Evolutionary conservation across 1,140 invertebrate genomes (phyloP).

Genomic region (Telenomus remus): DNA sequence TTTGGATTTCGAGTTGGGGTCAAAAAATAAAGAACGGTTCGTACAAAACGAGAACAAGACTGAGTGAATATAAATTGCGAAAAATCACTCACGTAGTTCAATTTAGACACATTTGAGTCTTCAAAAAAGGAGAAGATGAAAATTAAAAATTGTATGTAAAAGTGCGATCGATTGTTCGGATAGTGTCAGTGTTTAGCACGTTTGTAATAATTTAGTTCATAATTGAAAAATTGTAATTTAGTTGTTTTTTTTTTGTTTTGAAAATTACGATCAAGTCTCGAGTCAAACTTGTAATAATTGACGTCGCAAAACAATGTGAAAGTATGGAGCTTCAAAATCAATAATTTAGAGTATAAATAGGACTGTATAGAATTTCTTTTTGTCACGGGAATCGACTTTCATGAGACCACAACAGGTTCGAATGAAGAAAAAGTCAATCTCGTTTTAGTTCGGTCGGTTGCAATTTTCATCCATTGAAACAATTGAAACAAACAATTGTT

Average conservation of each 20-base stretch:
- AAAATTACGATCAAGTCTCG: constrained; percentile 15
- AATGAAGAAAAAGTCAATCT: no score
- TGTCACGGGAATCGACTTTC: no score
- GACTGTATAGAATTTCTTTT: no score
- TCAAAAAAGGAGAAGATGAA: no score
- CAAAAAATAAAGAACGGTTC: no score
- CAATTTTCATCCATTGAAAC: no score
- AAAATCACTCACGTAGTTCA: constrained; percentile 12
- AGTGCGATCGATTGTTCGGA: constrained; percentile 10
- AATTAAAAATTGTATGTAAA: constrained; percentile 25
- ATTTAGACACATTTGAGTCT: constrained; percentile 6
- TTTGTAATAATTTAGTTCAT: constrained; percentile 14
- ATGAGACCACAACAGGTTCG: no score
- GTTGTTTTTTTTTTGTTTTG: no score
- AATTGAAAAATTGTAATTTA: no score
- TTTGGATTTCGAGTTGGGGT: no score
- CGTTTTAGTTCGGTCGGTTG: no score
- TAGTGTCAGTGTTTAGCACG: neutral
- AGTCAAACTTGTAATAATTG: constrained; percentile 27
- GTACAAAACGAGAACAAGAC: constrained; percentile 39
- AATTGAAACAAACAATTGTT: no score
- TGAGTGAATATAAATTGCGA: constrained; percentile 31
- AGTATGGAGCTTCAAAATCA: constrained; percentile 45
- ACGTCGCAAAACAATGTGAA: constrained; percentile 38
- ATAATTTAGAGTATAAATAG: constrained; percentile 31